A percentile compares a stretch with the other conserved stretches of the same genome.
Evolutionary conservation across 2,888 invertebrate genomes (phyloP).

Genomic region (Dasysyrphus tricinctus): DNA sequence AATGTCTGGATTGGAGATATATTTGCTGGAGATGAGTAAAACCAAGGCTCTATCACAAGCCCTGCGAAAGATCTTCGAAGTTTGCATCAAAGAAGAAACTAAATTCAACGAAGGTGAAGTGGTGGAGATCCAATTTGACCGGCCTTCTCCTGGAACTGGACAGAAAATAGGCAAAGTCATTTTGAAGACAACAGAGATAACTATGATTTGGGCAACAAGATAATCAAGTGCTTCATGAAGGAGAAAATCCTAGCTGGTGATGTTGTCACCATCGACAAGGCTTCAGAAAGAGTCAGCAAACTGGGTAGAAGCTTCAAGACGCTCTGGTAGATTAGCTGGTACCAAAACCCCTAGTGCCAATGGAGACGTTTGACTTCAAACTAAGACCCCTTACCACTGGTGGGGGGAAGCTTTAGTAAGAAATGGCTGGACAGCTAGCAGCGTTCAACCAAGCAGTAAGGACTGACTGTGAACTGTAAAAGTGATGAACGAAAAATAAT

Average conservation of each 20-base stretch:
- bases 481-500: too few species aligned
- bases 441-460: too few species aligned
- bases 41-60: conserved; percentile 99
- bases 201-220: conserved; percentile 98
- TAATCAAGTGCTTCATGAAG: conserved; percentile 97
- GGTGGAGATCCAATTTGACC: conserved; percentile 97
- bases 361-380: too few species aligned
- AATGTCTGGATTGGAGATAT: conserved; percentile 99
- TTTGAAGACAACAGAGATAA: conserved; percentile 99
- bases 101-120: conserved; percentile 99
- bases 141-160: conserved; percentile 95
- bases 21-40: conserved; percentile 99
- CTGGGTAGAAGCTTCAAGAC: conserved; percentile 97
- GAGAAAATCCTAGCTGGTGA: conserved; percentile 98
- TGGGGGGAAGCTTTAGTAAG: too few species aligned
- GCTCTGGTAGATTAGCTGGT: too few species aligned
- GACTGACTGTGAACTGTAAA: too few species aligned
- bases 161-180: conserved; percentile 94
- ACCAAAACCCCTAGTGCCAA: too few species aligned
- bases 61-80: conserved; percentile 98
- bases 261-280: conserved; percentile 99
- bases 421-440: too few species aligned
- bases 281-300: conserved; percentile 96
- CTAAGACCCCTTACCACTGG: too few species aligned
- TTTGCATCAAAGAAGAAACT: conserved; percentile 98